Evolutionary conservation across 2,113 vertebrate genomes (phyloP), one percentile per base, ranked within the genome.

Genomic region (Tamias sibiricus): DNA sequence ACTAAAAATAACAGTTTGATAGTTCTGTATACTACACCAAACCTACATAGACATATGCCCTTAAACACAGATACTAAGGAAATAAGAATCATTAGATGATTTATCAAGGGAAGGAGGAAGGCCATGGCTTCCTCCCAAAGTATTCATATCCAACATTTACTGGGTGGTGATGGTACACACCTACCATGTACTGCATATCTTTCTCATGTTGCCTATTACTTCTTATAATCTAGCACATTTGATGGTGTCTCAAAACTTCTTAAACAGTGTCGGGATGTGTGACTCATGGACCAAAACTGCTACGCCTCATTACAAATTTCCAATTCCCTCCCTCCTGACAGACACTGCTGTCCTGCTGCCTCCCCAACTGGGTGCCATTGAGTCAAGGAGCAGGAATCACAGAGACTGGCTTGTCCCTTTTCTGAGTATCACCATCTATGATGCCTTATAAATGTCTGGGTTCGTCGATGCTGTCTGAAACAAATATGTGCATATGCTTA

Each of bases 1-100:
- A 59, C n/a, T 52, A 74, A 91, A 96, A 96, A 79, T 32, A 87
- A 54, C 42, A 71, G 20, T 54, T 30, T 89, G 52, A 26, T 75
- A 68, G 30, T 49, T 93, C 17, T 75, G 6, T 44, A 42, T 42
- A 32, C 57, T 75, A 85, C 12, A 91, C 40, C n/a, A 9, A 54
- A 57, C 35, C 8, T 66, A 44, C 24, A 32, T 13, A 42, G 42
- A 83, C 37, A 40, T n/a, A 32, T 40, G 40, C 16, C 74, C 42
- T 66, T 76, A 72, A 81, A 76, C 11, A 85, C 4, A 44, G 47
- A 57, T 68, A 30, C 13, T 3, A 3, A 87, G 47, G 37, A 74
- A 75, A 13, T 64, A 19, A 37, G 12, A 16, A 59, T 72, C 42
- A 59, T 52, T 68, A 16, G 6, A 32, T 37, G 12, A 54, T 85